Base-by-base conservation (phyloP, 2,888 invertebrate genomes). In the Xylota segnis region DNA sequence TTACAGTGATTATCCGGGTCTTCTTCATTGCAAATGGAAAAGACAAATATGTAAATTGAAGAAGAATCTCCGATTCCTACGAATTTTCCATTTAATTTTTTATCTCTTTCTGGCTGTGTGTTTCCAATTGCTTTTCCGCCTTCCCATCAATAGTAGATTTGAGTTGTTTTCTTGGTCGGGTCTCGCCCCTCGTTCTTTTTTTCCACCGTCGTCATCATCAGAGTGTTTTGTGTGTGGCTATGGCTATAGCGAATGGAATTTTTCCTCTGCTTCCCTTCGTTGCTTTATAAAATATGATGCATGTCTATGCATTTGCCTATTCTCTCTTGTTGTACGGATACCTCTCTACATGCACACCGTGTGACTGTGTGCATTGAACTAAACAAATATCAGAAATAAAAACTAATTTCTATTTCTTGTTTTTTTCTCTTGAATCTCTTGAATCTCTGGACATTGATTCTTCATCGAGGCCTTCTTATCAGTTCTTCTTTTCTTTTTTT, bases 341-440 rank as follows among this genome's bases (percentile, higher is more conserved):
- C n/a, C n/a, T n/a, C n/a, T n/a, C n/a, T n/a, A n/a, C n/a, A n/a
- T n/a, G n/a, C n/a, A n/a, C n/a, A n/a, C n/a, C n/a, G n/a, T 45
- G 32, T 72, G 9, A 3, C 9, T 6, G 14, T 52, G 40, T 14
- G 40, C n/a, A 61, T 61, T 16, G 16, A 9, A 43, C 56, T 43
- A 56, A 43, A 56, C 54, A 68, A 68, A 68, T 56, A 56, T 18
- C 12, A 16, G 4, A 68, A 43, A 43, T 18, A 43, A 56, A 56
- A 56, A 68, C 29, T 40, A 40, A 56, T 68, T 68, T 68, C 29
- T 56, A 68, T 27, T 68, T 68, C 32, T 68, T 54, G 27, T 29
- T 40, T 40, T 58, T 58, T 58, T 18, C 12, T 34, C 12, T 52
- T 9, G n/a, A 32, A 23, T 47, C 34, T 47, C 18, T 23, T 50